Base-by-base conservation (phyloP, 2,888 invertebrate genomes). In the Hydropsyche betteni region DNA sequence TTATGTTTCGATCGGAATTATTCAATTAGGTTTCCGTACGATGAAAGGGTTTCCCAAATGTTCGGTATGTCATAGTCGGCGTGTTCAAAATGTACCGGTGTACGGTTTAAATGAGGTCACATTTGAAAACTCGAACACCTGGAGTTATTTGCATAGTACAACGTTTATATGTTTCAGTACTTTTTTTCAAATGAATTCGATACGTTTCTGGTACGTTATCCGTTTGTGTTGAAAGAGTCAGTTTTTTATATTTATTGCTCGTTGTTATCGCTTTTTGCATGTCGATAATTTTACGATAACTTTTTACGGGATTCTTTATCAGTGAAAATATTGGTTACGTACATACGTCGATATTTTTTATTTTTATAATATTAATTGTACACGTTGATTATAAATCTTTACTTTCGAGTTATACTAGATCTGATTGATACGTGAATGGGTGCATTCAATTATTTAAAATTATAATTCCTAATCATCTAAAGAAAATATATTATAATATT, bases 91-190 rank as follows among this genome's bases (percentile, higher is more conserved):
- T 16, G 16, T 16, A 58, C 58, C 58, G 58, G 6, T 58, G 58
- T 24, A 58, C 58, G 24, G 53, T 58, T 58, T 8, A 24, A 58
- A 58, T 58, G 58, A 5, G 58, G 58, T 58, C 58, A 58, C 14
- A 7, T 58, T 24, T 58, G 16, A 58, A 58, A 58, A 58, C 14
- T 24, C 8, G 7, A 8, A 58, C 58, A 58, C 58, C 58, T 58
- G 58, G 58, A 58, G 58, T 58, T 58, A 58, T 58, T 58, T 58
- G 58, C 58, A 24, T 58, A 16, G 14, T 2, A 44, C 44, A 44
- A 44, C 44, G 44, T 10, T 8, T 8, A 58, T 8, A 1, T 58
- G 58, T 58, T 24, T 24, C 16, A 24, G 16, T 6, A 24, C 53
- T 53, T 53, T 53, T 14, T 53, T 5, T 5, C 53, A 6, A 53